These are phyloP conservation scores for Amblyopsis rosae DNA, from an alignment of 2,113 vertebrate species.

Conservation along the genomic window DNA sequence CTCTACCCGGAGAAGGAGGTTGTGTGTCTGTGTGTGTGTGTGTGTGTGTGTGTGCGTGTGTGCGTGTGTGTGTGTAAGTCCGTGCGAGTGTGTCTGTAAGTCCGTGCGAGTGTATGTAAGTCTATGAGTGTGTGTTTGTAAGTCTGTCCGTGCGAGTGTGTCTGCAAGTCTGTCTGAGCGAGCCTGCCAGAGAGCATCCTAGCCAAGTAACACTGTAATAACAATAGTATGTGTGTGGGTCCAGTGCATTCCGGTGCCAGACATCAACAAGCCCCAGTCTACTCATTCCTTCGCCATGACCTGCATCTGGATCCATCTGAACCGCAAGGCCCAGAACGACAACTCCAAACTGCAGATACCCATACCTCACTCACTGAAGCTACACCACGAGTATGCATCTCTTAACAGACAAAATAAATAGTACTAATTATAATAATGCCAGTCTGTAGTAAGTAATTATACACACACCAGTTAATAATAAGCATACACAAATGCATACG, in stretches of 20 bases:
- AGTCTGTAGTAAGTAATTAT: too few species aligned
- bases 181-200: not conserved
- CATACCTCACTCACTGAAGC: conserved; percentile 95
- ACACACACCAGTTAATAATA: too few species aligned
- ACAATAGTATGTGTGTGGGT: not conserved
- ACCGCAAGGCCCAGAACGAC: conserved; percentile 96
- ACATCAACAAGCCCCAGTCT: conserved; percentile 98
- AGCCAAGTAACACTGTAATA: not conserved
- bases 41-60: not conserved
- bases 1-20: conserved; percentile 98
- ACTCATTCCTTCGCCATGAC: conserved; percentile 99
- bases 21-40: conserved; percentile 9
- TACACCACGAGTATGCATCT: conserved; percentile 90
- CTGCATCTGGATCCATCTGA: conserved; percentile 99
- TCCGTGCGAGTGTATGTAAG: too few species aligned
- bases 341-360: conserved; percentile 96
- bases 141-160: too few species aligned
- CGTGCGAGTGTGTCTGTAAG: not conserved
- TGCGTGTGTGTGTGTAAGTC: not conserved
- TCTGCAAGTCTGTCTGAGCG: not conserved
- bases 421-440: too few species aligned
- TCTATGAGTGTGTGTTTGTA: too few species aligned
- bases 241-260: conserved; percentile 96
- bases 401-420: not conserved
- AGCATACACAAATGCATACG: too few species aligned